Evolutionary conservation across 2,113 vertebrate genomes (phyloP).

Genomic region (Pelmatolapia mariae): DNA sequence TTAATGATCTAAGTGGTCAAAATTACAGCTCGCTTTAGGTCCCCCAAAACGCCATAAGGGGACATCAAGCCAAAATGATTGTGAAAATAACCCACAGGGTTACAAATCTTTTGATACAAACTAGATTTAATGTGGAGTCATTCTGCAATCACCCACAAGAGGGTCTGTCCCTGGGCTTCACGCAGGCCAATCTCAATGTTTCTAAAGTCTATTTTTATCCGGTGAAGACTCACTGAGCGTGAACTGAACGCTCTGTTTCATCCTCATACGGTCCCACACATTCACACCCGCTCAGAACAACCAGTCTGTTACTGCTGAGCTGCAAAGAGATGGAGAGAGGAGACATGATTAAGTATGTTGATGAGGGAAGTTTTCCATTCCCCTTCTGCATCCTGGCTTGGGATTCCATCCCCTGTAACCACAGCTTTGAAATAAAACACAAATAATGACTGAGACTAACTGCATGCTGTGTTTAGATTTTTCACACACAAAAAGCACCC

Average conservation of each 20-base stretch:
- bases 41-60: rapidly evolving
- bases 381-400: not conserved
- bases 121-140: not conserved
- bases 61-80: not conserved
- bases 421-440: not conserved
- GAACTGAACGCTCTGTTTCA: slow-evolving; percentile 20
- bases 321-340: not conserved
- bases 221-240: slow-evolving; percentile 16
- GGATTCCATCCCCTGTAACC: not conserved
- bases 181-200: slow-evolving; percentile 10
- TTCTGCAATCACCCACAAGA: not conserved
- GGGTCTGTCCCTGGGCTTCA: not conserved
- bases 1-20: not conserved
- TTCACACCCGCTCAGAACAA: slow-evolving; percentile 29
- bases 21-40: not conserved
- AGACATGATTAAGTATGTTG: not conserved
- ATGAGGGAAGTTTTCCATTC: not conserved
- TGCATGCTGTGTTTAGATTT: not conserved
- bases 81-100: not conserved
- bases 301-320: not conserved
- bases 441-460: not conserved
- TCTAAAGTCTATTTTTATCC: slow-evolving; percentile 37
- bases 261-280: slow-evolving; percentile 17
- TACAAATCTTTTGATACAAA: not conserved
- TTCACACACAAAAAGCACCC: not conserved